These are phyloP conservation scores for Plodia interpunctella DNA, from an alignment of 1,140 invertebrate genomes.

Conservation along the genomic window DNA sequence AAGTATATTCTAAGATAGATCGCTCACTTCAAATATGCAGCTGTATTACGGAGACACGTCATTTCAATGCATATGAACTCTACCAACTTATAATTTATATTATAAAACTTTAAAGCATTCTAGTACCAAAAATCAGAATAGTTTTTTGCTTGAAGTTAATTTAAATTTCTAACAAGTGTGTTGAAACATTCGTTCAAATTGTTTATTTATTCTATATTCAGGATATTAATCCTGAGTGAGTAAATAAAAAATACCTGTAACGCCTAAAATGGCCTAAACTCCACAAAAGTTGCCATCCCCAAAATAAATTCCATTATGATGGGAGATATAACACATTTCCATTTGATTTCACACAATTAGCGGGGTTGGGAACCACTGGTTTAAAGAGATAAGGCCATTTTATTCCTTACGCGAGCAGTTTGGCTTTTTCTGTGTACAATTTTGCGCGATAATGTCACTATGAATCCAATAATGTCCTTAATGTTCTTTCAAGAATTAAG, in stretches of 20 bases:
- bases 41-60: neutral
- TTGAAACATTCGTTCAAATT: too few species aligned
- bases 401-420: constrained; percentile 13
- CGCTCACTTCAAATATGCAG: neutral
- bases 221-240: too few species aligned
- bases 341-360: constrained; percentile 28
- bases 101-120: neutral
- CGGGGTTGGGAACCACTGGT: constrained; percentile 22
- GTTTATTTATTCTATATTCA: too few species aligned
- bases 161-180: too few species aligned
- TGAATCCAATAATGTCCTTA: neutral
- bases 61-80: neutral
- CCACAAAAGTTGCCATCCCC: neutral
- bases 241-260: too few species aligned
- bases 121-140: too few species aligned
- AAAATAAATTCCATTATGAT: constrained; percentile 11
- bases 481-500: neutral
- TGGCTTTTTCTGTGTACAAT: neutral
- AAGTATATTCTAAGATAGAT: neutral
- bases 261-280: too few species aligned
- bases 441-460: constrained; percentile 6
- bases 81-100: neutral
- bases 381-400: constrained; percentile 23
- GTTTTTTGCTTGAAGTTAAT: too few species aligned
- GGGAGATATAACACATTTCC: constrained; percentile 21